Conservation (phyloP, 2,113 vertebrate species). For the Sprattus sprattus region DNA sequence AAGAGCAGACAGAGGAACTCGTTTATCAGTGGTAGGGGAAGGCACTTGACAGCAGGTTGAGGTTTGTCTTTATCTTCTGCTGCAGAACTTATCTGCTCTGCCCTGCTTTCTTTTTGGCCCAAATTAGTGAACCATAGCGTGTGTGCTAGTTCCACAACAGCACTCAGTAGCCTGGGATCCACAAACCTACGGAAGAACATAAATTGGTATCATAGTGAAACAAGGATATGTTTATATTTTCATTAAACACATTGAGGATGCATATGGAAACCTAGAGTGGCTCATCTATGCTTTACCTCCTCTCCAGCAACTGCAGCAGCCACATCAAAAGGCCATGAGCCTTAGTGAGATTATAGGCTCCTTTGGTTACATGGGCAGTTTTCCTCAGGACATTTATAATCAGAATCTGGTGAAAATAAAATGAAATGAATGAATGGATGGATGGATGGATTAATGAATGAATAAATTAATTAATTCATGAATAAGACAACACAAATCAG, state of each 20-base stretch:
- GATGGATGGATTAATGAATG: no score
- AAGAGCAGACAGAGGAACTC: slow-evolving; percentile 81
- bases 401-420: slow-evolving; percentile 65
- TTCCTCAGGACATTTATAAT: slow-evolving; percentile 80
- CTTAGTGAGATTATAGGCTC: slow-evolving; percentile 82
- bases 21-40: slow-evolving; percentile 80
- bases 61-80: slow-evolving; percentile 42
- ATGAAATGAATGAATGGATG: no score
- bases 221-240: background rate
- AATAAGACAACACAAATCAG: background rate
- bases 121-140: slow-evolving; percentile 84
- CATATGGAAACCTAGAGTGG: background rate
- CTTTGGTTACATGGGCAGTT: slow-evolving; percentile 73
- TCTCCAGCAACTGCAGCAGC: slow-evolving; percentile 78
- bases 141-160: slow-evolving; percentile 77
- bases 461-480: no score
- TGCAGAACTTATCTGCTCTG: background rate
- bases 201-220: background rate
- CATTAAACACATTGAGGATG: background rate
- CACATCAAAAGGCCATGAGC: slow-evolving; percentile 84
- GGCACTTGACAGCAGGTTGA: slow-evolving; percentile 65
- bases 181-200: slow-evolving; percentile 69
- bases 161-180: slow-evolving; percentile 71
- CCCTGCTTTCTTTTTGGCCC: slow-evolving; percentile 66
- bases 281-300: slow-evolving; percentile 65